phyloP scores from a whole-genome alignment of 1,140 invertebrate species.

The Hycleus phaleratus region DNA sequence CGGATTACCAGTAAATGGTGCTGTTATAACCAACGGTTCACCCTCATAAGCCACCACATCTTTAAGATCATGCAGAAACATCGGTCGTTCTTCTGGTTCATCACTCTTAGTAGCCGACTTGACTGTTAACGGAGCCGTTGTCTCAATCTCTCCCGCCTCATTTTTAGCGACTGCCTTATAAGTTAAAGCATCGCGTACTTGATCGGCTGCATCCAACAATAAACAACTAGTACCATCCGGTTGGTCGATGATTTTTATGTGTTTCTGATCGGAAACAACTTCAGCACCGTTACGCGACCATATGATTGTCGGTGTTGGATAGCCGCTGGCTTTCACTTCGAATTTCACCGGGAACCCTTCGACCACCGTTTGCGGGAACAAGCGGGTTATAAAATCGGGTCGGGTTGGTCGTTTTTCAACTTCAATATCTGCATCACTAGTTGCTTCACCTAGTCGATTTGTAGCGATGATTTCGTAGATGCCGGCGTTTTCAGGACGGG shows the following conservation, averaged over 20 bases:
- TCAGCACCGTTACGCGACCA: slow-evolving; percentile 72
- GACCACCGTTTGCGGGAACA: slow-evolving; percentile 65
- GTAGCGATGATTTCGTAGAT: slow-evolving; percentile 65
- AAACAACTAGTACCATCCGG: slow-evolving; percentile 63
- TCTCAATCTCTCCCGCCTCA: slow-evolving; percentile 60
- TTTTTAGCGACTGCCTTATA: slow-evolving; percentile 72
- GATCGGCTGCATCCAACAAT: slow-evolving; percentile 51
- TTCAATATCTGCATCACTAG: slow-evolving; percentile 55
- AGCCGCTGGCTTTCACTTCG: slow-evolving; percentile 66
- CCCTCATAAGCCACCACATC: slow-evolving; percentile 75
- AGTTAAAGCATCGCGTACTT: slow-evolving; percentile 59
- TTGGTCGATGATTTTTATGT: slow-evolving; percentile 54
- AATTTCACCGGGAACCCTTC: slow-evolving; percentile 76
- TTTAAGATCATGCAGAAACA: slow-evolving; percentile 63
- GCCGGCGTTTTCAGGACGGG: slow-evolving; percentile 70
- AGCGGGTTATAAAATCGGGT: slow-evolving; percentile 61
- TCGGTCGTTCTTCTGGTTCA: slow-evolving; percentile 61
- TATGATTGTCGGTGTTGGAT: slow-evolving; percentile 63
- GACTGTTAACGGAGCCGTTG: slow-evolving; percentile 61
- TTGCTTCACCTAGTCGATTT: slow-evolving; percentile 67
- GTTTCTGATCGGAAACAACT: slow-evolving; percentile 64
- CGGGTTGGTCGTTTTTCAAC: slow-evolving; percentile 61
- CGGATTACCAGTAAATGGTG: slow-evolving; percentile 76
- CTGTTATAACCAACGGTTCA: slow-evolving; percentile 53
- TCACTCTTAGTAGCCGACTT: slow-evolving; percentile 45